A percentile compares a stretch with the other conserved stretches of the same genome.
Evolutionary conservation across 1,140 invertebrate species (phyloP).

Genomic region (Artemia franciscana): DNA sequence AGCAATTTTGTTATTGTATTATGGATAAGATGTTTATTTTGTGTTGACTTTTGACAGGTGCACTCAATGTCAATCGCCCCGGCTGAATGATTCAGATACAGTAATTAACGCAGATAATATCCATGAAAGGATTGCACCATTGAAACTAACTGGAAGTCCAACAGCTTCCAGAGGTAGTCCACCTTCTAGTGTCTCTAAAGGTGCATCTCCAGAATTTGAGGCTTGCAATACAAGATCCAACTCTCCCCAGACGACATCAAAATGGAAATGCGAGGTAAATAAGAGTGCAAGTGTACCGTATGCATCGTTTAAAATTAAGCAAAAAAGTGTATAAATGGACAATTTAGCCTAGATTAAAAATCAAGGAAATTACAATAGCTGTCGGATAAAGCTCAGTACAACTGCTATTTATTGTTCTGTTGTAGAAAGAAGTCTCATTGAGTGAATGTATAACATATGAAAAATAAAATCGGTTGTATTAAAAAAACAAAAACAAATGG

Average conservation of each 20-base stretch:
- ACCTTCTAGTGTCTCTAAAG: background rate
- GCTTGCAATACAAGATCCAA: background rate
- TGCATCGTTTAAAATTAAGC: background rate
- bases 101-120: background rate
- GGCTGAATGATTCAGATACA: background rate
- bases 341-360: no score
- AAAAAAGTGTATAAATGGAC: no score
- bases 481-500: no score
- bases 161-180: background rate
- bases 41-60: no score
- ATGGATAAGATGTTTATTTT: no score
- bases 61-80: background rate
- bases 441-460: no score
- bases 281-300: background rate
- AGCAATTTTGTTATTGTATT: no score
- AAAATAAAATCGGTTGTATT: no score
- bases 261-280: background rate
- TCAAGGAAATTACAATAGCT: no score
- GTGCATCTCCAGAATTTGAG: background rate
- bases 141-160: background rate
- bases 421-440: no score
- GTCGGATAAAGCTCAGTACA: no score
- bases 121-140: background rate
- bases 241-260: background rate
- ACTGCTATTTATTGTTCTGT: no score